phyloP scores from a whole-genome alignment of 2,888 invertebrate species.

The Ganaspis brasiliensis region DNA sequence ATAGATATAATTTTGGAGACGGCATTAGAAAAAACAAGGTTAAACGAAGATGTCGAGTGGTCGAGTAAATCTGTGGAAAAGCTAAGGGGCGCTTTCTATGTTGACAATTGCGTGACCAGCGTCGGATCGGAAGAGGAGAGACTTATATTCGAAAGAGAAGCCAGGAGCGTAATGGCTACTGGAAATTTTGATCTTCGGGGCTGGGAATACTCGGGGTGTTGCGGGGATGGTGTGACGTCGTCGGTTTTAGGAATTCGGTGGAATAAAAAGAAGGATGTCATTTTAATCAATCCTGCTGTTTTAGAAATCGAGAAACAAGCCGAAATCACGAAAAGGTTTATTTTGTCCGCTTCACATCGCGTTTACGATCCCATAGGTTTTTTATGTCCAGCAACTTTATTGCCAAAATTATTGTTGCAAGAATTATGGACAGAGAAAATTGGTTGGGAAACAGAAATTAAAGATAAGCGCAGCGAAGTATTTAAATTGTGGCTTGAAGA shows the following conservation, averaged over 20 bases:
- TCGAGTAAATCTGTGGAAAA: background rate
- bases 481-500: background rate
- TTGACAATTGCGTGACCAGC: no score
- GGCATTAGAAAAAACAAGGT: background rate
- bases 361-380: slow-evolving; percentile 57
- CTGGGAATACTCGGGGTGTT: background rate
- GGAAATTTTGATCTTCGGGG: background rate
- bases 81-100: background rate
- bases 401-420: slow-evolving; percentile 56
- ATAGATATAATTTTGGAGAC: slow-evolving; percentile 14
- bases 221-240: no score
- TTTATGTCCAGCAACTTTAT: slow-evolving; percentile 48
- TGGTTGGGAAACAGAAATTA: slow-evolving; percentile 54
- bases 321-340: background rate
- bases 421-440: slow-evolving; percentile 50
- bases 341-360: slow-evolving; percentile 50
- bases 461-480: background rate
- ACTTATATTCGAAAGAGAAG: background rate
- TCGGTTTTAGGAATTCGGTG: background rate
- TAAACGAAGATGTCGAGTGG: background rate
- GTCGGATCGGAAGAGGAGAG: background rate
- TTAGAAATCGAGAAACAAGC: background rate
- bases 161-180: background rate
- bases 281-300: no score
- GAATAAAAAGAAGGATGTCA: no score